Base-by-base conservation (phyloP, 1,140 invertebrate species). In the Aphaenogaster rudis region DNA sequence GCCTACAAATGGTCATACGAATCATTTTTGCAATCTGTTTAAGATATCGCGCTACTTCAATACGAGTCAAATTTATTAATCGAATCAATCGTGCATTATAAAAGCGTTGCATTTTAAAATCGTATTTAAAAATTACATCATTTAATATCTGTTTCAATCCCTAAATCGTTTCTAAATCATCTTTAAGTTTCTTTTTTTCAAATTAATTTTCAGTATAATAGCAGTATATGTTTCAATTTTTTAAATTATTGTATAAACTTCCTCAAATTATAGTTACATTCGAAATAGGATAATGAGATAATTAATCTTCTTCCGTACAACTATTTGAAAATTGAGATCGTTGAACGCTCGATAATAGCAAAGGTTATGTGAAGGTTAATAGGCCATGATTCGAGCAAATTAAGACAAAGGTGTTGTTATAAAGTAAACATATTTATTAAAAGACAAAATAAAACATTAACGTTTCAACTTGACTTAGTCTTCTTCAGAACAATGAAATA, bases 11-110 rank as follows among this genome's bases (percentile, higher is more conserved):
- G 36, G 13, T 8, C 33, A 21, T 85, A 63, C 15, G 52, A 64
- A 64, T 85, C 21, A 85, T 79, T 85, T 85, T 64, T 82, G 2
- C 28, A 21, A 82, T 59, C 15, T 21, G 11, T 15, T 81, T 39
- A 72, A 82, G 33, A 63, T 50, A 5, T 15, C 57, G 15, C 17
- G 21, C 11, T 9, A 39, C 15, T 48, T 57, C 11, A 59, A 48
- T 72, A 48, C 15, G 28, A 82, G 7, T 45, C 39, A 45, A 21
- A 45, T 59, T 57, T 0, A 39, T 54, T 33, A 59, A 45, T 45
- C 1, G 2, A 28, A 33, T 42, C 21, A 59, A 6, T 17, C 36
- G 13, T n/a, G 7, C 8, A 1, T 50, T 28, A 21, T 1, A 64
- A 64, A 64, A 52, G 21, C 17, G 3, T 63, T 11, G 21, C 17